A percentile compares a stretch with the other conserved stretches of the same genome.
These are phyloP conservation scores for Laticauda colubrina DNA, from an alignment of 2,113 vertebrate species.

Conservation along the genomic window DNA sequence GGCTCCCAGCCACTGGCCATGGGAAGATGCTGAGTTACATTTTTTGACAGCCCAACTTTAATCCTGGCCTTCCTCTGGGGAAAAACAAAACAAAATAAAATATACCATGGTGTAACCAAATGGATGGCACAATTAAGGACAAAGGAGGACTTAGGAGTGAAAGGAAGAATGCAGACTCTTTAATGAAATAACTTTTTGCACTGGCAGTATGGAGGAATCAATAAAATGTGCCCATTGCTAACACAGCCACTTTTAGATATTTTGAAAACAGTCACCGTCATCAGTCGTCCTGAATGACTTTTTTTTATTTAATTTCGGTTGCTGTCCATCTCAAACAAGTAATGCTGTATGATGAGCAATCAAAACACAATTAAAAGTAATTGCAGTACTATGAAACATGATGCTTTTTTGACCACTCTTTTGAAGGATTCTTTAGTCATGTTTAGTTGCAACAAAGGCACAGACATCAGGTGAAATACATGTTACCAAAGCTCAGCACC, in stretches of 20 bases:
- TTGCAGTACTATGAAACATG: not conserved
- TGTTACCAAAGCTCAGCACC: not conserved
- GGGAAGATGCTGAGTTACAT: slow-evolving; percentile 56
- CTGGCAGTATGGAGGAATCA: slow-evolving; percentile 14
- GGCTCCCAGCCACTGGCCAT: slow-evolving; percentile 67
- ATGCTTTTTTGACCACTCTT: not conserved
- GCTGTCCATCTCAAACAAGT: not conserved
- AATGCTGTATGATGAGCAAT: not conserved
- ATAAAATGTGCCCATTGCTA: not conserved
- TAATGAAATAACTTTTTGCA: slow-evolving; percentile 10
- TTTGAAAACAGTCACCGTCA: slow-evolving; percentile 29
- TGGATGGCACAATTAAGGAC: slow-evolving; percentile 43
- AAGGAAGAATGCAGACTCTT: not conserved
- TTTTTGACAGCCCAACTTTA: slow-evolving; percentile 45
- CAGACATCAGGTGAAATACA: not conserved
- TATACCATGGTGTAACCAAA: slow-evolving; percentile 34
- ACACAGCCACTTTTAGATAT: not conserved
- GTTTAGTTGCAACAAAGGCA: not conserved
- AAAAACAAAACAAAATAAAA: slow-evolving; percentile 30
- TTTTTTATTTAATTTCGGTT: not conserved
- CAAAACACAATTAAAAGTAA: not conserved
- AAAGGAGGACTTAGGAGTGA: slow-evolving; percentile 2
- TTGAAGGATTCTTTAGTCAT: not conserved
- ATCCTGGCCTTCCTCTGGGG: slow-evolving; percentile 52
- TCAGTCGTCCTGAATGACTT: not conserved